Evolutionary conservation across 53 echinoderm and acorn worm species (phyloP).

Genomic region (Patiria pectinifera): DNA sequence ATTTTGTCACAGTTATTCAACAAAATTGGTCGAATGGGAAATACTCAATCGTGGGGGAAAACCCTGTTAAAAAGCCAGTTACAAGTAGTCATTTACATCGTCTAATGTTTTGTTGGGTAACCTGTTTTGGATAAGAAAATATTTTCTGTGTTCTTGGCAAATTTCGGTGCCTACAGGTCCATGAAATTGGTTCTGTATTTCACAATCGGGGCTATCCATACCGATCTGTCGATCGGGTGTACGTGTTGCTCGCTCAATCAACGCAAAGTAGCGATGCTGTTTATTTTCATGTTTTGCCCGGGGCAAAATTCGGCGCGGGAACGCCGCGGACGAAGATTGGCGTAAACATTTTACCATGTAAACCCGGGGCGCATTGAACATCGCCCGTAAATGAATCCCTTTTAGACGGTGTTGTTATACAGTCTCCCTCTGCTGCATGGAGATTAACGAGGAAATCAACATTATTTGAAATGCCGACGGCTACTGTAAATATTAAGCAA

Average conservation of each 20-base stretch:
- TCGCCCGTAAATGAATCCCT: slow-evolving; percentile 4
- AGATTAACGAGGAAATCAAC: slow-evolving; percentile 6
- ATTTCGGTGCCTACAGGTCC: too few relatives aligned
- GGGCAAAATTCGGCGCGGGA: not conserved
- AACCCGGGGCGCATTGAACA: not conserved
- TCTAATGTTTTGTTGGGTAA: too few relatives aligned
- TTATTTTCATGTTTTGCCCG: slow-evolving; percentile 11
- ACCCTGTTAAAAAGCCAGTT: too few relatives aligned
- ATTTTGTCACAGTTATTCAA: too few relatives aligned
- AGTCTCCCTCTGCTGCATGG: not conserved
- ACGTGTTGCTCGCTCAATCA: slow-evolving; percentile 1
- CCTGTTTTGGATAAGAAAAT: too few relatives aligned
- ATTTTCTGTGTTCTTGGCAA: too few relatives aligned
- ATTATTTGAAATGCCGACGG: not conserved
- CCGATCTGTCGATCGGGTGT: not conserved
- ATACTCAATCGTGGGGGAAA: too few relatives aligned
- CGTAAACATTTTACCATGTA: not conserved
- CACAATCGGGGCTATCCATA: not conserved
- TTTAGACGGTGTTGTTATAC: slow-evolving; percentile 13
- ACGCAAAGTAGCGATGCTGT: not conserved
- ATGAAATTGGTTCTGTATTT: not conserved
- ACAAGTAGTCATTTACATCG: too few relatives aligned
- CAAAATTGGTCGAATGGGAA: too few relatives aligned
- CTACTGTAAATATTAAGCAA: not conserved
- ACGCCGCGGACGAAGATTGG: not conserved